Evolutionary conservation across 2,797 vertebrate species (phyloP), one percentile per base, ranked within the genome.

Genomic region (Dicrostonyx torquatus): DNA sequence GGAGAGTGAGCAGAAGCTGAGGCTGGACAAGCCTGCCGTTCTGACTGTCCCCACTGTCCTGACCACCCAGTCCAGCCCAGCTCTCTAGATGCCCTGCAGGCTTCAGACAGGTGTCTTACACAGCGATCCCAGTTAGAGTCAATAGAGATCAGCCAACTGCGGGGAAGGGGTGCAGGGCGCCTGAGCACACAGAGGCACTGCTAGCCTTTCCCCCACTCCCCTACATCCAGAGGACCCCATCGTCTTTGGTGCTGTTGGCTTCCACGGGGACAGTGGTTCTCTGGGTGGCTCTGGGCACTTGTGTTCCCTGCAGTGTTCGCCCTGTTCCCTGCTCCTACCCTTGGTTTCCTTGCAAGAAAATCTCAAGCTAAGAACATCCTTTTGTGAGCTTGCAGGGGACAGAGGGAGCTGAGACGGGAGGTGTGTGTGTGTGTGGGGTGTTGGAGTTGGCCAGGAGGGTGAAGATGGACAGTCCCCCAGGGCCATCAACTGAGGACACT

Each of bases 141-240:
- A 8, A 22, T 0, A 37, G 4, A n/a, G 6, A 14, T 26, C 22
- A 6, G 24, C 53, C 22, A 40, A 60, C 37, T 8, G 17, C 17
- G 13, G 53, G n/a, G 55, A 29, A 37, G 64, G 60, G 15, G 17
- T 1, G 0, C 31, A 10, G 34, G 83, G 12, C 22, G 10, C 78
- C 18, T 4, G 1, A 5, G 11, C 26, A 31, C 0, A 0, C 1
- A 1, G 34, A 17, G 64, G 26, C 14, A 6, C 37, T 1, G 9
- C 34, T 14, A 37, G 31, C 17, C 60, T 20, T 58, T 31, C 0
- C 1, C 12, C 17, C 14, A 10, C 26, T 4, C 55, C 55, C 45
- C 17, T 70, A 22, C 13, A 17, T 45, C 37, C 40, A 29, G 22
- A 26, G 34, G 5, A 2, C 0, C 12, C 1, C 0, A 0, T 40